A percentile compares a stretch with the other conserved stretches of the same genome.
Conservation (phyloP, 2,113 vertebrate species). For the Climacteris rufus region DNA sequence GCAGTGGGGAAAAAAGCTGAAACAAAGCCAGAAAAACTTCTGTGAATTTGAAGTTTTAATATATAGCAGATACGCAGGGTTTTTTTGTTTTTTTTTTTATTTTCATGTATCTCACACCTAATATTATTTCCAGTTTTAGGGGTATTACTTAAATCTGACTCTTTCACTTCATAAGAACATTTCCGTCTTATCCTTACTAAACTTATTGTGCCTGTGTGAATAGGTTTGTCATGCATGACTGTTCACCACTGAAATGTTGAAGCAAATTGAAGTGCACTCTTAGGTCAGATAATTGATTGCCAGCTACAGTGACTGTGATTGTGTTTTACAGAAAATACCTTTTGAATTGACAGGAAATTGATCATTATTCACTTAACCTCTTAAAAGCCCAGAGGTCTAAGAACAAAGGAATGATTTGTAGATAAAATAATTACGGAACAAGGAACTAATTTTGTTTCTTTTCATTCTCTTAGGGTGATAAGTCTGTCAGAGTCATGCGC, state of each 20-base stretch:
- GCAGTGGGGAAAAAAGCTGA: not conserved
- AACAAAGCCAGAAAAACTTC: not conserved
- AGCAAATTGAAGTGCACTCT: not conserved
- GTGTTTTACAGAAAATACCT: not conserved
- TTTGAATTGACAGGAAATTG: not conserved
- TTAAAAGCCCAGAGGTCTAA: slow-evolving; percentile 3
- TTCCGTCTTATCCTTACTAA: not conserved
- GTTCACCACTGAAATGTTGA: not conserved
- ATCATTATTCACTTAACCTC: slow-evolving; percentile 16
- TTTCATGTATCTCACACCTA: not conserved
- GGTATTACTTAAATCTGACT: not conserved
- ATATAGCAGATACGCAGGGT: not conserved
- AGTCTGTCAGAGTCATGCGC: slow-evolving; percentile 94
- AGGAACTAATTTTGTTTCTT: slow-evolving; percentile 51
- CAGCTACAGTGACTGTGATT: not conserved
- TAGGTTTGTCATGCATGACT: not conserved
- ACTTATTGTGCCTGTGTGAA: not conserved
- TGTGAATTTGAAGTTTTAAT: not conserved
- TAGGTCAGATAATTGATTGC: slow-evolving; percentile 36
- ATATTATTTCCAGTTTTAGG: not conserved
- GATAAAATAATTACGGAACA: not conserved
- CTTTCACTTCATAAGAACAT: rapidly evolving
- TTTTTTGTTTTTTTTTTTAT: not conserved
- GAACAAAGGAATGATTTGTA: slow-evolving; percentile 9
- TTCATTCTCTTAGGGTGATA: slow-evolving; percentile 84